Evolutionary conservation across 1,140 invertebrate species (phyloP), one percentile per base, ranked within the genome.

Genomic region (Aradophagus sp.): DNA sequence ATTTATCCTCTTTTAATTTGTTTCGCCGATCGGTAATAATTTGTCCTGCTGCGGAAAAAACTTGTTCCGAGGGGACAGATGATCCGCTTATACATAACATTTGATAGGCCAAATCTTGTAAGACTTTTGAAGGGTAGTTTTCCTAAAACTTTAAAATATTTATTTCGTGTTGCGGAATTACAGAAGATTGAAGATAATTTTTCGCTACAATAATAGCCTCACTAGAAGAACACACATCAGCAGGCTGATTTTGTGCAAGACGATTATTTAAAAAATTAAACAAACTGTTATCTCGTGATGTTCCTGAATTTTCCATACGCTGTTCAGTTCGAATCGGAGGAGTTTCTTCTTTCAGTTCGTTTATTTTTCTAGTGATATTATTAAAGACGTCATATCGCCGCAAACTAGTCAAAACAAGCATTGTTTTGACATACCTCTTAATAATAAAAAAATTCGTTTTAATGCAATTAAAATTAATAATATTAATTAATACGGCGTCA

Each of bases 51-150:
- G 48, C 20, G 1, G 48, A 52, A 52, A 52, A 52, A 12, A 39
- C 48, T 2, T 35, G 48, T 17, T 52, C 48, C 7, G 35, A 52
- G 2, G 48, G 48, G 19, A 52, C 35, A 7, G 48, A 52, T 6
- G 48, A 52, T 11, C 48, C 48, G 12, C 35, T n/a, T n/a, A 4
- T 19, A 29, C 35, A 38, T 5, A 39, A 14, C 10, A 39, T 52
- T 52, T 52, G 19, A 13, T 39, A 29, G 1, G 35, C 48, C 5
- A 52, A 5, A 13, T 52, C 31, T 19, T 31, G 32, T 14, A 52
- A 12, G 5, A 19, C 17, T 2, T 3, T 17, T 11, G 35, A 17
- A 13, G 14, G 23, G 19, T 52, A n/a, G 5, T 38, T 29, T 52
- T 52, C 34, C 48, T 35, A 52, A 39, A 26, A 52, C 1, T 13